Percentiles rank a stretch among this genome's conserved stretches.
These are phyloP conservation scores for Apostichopus leukothele DNA, from an alignment of 53 echinoderm and acorn worm species.

Conservation along the genomic window DNA sequence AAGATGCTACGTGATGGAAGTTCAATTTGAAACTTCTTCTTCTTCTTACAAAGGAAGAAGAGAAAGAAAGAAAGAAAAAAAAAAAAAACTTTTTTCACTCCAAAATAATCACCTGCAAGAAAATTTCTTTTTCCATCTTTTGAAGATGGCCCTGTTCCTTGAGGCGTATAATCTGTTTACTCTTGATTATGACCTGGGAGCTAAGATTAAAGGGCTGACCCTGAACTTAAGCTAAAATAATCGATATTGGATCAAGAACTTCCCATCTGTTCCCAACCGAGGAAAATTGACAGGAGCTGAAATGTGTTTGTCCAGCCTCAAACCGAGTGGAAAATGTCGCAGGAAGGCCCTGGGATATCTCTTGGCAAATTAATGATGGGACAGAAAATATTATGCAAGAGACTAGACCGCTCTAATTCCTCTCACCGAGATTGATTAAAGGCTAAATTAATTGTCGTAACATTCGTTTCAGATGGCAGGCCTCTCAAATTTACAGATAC, in stretches of 20 bases:
- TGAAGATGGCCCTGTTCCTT: slow-evolving; percentile 36
- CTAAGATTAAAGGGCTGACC: slow-evolving; percentile 42
- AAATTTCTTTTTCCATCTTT: slow-evolving; percentile 18
- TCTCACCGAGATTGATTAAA: not conserved
- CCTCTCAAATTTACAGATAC: not conserved
- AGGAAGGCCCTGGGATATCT: slow-evolving; percentile 40
- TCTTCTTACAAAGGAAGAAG: not conserved
- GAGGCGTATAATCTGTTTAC: slow-evolving; percentile 41
- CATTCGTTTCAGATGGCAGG: not conserved
- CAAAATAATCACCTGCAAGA: slow-evolving; percentile 22
- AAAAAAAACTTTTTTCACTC: not conserved
- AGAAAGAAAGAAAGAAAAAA: not conserved
- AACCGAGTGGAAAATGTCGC: slow-evolving; percentile 41
- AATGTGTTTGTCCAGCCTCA: slow-evolving; percentile 43
- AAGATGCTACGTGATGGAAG: not conserved
- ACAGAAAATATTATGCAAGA: slow-evolving; percentile 31
- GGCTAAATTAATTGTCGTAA: not conserved
- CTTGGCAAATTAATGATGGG: slow-evolving; percentile 29
- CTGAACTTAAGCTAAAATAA: slow-evolving; percentile 47
- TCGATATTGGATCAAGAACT: slow-evolving; percentile 47
- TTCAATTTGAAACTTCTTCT: not conserved
- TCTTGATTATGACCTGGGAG: slow-evolving; percentile 41
- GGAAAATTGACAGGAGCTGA: slow-evolving; percentile 42
- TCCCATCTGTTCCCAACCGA: slow-evolving; percentile 38
- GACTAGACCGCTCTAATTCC: not conserved